Conservation (phyloP, 2,113 vertebrate species). For the Phalacrocorax pelagicus region DNA sequence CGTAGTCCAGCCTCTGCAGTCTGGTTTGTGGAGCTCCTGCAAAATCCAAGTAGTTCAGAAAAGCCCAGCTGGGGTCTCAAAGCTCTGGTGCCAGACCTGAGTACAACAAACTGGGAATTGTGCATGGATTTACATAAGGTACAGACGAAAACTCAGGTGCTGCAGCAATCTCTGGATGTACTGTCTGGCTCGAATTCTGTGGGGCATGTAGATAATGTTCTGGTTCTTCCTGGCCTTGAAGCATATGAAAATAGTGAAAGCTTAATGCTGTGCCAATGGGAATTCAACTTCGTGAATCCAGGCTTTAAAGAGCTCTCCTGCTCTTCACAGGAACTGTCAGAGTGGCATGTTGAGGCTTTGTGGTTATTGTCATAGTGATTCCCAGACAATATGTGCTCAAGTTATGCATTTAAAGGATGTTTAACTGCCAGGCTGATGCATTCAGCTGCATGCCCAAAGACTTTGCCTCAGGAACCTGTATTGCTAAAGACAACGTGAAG, state of each 20-base stretch:
- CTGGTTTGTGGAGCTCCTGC: neutral
- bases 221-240: constrained; percentile 15
- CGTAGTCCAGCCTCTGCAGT: neutral
- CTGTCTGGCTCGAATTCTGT: neutral
- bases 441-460: neutral
- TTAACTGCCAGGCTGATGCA: neutral
- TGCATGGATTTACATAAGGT: neutral
- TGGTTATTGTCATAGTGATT: neutral
- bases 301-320: constrained; percentile 26
- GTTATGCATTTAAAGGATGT: neutral
- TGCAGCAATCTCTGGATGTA: neutral
- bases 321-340: neutral
- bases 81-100: neutral
- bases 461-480: neutral
- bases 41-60: neutral
- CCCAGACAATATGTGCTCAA: constrained; percentile 7
- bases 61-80: neutral
- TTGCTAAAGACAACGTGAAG: neutral
- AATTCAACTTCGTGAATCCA: constrained; percentile 21
- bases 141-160: neutral
- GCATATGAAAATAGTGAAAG: neutral
- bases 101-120: neutral
- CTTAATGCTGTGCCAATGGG: neutral
- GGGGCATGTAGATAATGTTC: neutral
- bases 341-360: neutral